These are phyloP conservation scores for Podotricha telesiphe DNA, from an alignment of 2,888 invertebrate genomes.

Conservation along the genomic window DNA sequence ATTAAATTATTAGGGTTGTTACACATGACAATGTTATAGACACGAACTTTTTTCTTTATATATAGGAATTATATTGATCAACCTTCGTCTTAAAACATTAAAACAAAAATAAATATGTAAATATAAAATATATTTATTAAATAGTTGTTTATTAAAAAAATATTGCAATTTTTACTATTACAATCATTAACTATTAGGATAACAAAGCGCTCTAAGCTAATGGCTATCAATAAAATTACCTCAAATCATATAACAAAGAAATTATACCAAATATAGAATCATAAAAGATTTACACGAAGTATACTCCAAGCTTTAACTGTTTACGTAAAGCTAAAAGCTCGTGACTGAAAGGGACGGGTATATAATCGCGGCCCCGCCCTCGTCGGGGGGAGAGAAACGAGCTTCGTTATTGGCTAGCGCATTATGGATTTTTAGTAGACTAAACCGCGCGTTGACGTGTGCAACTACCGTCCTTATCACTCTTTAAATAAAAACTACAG, in stretches of 20 bases:
- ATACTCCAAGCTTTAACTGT: conserved; percentile 41
- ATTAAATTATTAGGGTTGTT: conserved; percentile 54
- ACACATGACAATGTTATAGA: conserved; percentile 47
- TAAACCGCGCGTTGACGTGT: conserved; percentile 42
- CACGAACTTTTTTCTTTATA: no score
- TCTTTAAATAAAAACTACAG: conserved; percentile 28
- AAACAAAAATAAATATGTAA: no score
- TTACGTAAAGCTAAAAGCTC: conserved; percentile 63
- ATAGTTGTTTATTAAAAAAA: no score
- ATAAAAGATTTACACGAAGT: conserved; percentile 39
- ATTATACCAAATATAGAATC: conserved; percentile 31
- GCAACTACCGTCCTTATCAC: conserved; percentile 38
- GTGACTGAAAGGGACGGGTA: conserved; percentile 70
- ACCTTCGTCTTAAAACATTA: no score
- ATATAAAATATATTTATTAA: no score
- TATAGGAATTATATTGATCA: no score
- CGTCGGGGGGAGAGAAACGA: conserved; percentile 67
- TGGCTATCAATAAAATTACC: background rate
- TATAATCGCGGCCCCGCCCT: conserved; percentile 70
- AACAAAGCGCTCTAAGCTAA: background rate
- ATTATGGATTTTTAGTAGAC: conserved; percentile 77
- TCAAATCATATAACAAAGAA: conserved; percentile 16
- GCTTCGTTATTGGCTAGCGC: conserved; percentile 70
- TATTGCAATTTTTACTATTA: no score
- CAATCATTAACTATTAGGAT: background rate